Base-by-base conservation (phyloP, 1,140 invertebrate species). In the Helicoverpa zea region DNA sequence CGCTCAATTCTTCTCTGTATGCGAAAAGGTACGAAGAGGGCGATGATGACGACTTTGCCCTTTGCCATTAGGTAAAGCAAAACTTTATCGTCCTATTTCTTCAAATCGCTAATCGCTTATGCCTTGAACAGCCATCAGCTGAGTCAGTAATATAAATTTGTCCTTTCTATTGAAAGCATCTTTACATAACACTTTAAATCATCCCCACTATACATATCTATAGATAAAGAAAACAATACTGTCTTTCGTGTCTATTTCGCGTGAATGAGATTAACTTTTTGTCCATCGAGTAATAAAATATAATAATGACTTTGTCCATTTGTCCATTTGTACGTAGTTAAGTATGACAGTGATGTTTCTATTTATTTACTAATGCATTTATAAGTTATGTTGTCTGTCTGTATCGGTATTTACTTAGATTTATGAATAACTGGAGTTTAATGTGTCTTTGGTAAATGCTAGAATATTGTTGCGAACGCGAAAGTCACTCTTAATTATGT, bases 101-200 rank as follows among this genome's bases (percentile, higher is more conserved):
- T n/a, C n/a, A n/a, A n/a, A n/a, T n/a, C 58, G 58, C 58, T 61
- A 1, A 29, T 30, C 58, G 12, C 58, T 61, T 30, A 5, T 29
- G 5, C 13, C 58, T 61, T 30, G 10, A 2, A 59, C 56, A 23
- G 18, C 2, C 49, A 13, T 52, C 58, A 14, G 4, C 23, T 30
- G 23, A 61, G 18, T 59, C 58, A 59, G 18, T 59, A 10, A 59
- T 61, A 61, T 30, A 23, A 59, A 59, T 43, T 43, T 43, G 3
- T 61, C 23, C 58, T 61, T 30, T 30, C 23, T 61, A 61, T 61
- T 61, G 23, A 61, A 61, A 61, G 58, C 23, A 61, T 61, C 23
- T 61, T 29, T 13, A 61, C 23, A 3, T 59, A 13, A 61, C 12
- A 29, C 1, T 16, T 13, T 11, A 30, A 3, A 23, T 18, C 14